Base-by-base conservation (phyloP, 2,888 invertebrate genomes). In the Drosophila peninsularis region DNA sequence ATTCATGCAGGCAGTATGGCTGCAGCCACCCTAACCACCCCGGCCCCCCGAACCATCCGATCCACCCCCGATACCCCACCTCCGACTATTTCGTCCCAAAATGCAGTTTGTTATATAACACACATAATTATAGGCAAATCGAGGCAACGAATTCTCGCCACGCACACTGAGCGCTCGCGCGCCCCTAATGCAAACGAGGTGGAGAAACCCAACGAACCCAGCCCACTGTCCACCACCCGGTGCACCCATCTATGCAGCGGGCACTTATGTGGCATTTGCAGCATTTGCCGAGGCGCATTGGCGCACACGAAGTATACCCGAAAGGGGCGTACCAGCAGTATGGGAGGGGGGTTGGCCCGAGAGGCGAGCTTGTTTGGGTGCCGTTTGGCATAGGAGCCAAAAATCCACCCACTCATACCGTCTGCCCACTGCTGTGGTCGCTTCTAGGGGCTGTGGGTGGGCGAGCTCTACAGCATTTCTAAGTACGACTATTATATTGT, bases 51-150 rank as follows among this genome's bases (percentile, higher is more conserved):
- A 0, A 0, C 49, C 19, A 44, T 52, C 36, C 45, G 2, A 27
- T 0, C 14, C 37, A 1, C 24, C 36, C 24, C 45, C 24, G n/a
- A 10, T 0, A 10, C 24, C 32, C 42, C 14, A 19, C 36, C 45
- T 36, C 9, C 13, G 68, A 74, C 78, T 71, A 80, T 84, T 87
- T 73, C 71, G 75, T 70, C 78, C 78, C 78, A 76, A 83, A 80
- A 82, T 85, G 71, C 89, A 89, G 86, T 86, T 86, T 86, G 89
- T 86, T 86, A 89, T 86, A 86, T 89, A 89, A 89, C 89, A 89
- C 89, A 88, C 86, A 89, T 89, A 86, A 86, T 86, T 86, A 89
- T 89, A 86, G 85, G 80, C 89, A 88, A 89, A 86, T 85, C 88
- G 89, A 80, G 85, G 74, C 89, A 86, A 82, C 88, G 88, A 83